These are phyloP conservation scores for Steinernema scapterisci DNA, from an alignment of 2,888 invertebrate genomes.

Conservation along the genomic window DNA sequence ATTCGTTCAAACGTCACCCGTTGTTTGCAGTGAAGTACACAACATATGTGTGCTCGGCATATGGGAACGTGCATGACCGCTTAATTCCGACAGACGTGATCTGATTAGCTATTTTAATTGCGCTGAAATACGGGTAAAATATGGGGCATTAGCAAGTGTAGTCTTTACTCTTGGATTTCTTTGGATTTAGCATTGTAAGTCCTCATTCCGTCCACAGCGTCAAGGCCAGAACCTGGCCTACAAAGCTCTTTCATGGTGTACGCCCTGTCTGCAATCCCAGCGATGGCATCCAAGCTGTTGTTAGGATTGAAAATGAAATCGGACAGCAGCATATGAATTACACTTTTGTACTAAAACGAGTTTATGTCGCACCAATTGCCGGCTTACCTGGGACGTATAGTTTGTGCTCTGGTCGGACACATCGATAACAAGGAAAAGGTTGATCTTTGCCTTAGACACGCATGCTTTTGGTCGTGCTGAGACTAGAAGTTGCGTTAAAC, in stretches of 20 bases:
- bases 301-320: neutral
- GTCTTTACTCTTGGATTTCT: neutral
- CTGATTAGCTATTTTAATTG: neutral
- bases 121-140: neutral
- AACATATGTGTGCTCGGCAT: neutral
- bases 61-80: too few species aligned
- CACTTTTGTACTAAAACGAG: neutral
- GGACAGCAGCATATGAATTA: neutral
- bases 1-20: neutral
- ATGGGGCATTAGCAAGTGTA: neutral
- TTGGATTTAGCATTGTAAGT: neutral
- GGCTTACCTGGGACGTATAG: neutral
- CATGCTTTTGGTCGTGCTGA: slow-evolving; percentile 7
- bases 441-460: neutral
- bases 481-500: neutral
- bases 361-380: neutral
- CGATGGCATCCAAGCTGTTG: too few species aligned
- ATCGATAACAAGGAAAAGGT: neutral
- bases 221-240: too few species aligned
- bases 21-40: neutral
- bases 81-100: too few species aligned
- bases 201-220: neutral
- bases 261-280: too few species aligned
- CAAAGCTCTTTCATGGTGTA: too few species aligned
- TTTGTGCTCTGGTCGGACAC: neutral